These are phyloP conservation scores for Tanaodytes sp. DNA, from an alignment of 2,888 invertebrate species.

Conservation along the genomic window DNA sequence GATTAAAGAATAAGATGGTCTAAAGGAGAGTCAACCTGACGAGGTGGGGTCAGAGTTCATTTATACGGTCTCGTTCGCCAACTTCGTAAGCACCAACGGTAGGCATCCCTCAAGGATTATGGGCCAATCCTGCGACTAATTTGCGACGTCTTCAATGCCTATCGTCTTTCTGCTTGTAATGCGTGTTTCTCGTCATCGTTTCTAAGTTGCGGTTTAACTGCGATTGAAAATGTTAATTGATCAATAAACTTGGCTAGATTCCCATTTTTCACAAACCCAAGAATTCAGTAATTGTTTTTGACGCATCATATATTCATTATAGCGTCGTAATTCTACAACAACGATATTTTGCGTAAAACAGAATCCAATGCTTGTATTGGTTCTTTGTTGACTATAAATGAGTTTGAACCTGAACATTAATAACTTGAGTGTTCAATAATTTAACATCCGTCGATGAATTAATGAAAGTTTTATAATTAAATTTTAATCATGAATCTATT, in stretches of 20 bases:
- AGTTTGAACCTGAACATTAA: no score
- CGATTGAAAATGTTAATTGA: slow-evolving; percentile 29
- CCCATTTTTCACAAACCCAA: no score
- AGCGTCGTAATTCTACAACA: no score
- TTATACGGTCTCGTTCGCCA: slow-evolving; percentile 67
- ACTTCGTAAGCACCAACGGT: slow-evolving; percentile 57
- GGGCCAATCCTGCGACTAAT: slow-evolving; percentile 71
- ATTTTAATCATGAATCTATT: neutral
- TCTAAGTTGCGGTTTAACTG: slow-evolving; percentile 28
- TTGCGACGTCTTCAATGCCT: slow-evolving; percentile 68
- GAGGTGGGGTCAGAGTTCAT: slow-evolving; percentile 65
- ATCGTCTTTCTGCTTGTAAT: slow-evolving; percentile 39
- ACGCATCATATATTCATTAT: no score
- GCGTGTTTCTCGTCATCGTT: slow-evolving; percentile 29
- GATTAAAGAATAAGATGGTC: slow-evolving; percentile 71
- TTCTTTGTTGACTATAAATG: no score
- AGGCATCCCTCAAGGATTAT: slow-evolving; percentile 70
- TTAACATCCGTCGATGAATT: no score
- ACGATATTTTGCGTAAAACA: no score
- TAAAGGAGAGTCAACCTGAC: slow-evolving; percentile 31
- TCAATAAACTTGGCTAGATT: neutral
- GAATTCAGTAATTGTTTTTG: no score
- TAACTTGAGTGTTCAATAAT: no score
- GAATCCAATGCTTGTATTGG: no score
- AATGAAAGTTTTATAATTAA: slow-evolving; percentile 5